Base-by-base conservation (phyloP, 1,140 invertebrate genomes). In the Leptonema lineaticorne region DNA sequence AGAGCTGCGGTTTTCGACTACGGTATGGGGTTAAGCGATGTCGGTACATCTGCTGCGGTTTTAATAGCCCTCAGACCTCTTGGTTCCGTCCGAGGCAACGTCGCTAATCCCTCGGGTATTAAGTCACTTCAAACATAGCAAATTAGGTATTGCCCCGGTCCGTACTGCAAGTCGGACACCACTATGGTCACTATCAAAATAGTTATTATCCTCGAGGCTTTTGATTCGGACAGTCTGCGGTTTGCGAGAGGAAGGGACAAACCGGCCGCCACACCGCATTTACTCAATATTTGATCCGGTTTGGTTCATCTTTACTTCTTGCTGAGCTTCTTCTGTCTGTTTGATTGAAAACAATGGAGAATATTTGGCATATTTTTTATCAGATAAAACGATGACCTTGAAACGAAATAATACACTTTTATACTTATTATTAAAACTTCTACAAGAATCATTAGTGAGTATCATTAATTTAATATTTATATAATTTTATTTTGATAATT, bases 131-230 rank as follows among this genome's bases (percentile, higher is more conserved):
- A 62, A 41, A 62, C 59, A 62, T 45, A 45, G 59, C 24, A 45
- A 62, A 45, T 62, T 33, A 45, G 37, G 59, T 62, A 62, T 62
- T 45, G 33, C 37, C 18, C 56, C n/a, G 18, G 3, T 11, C 56
- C 56, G 18, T 8, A 58, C 56, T 58, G 56, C 56, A 58, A 30
- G 56, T 58, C n/a, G 37, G 11, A 45, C 37, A n/a, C 18, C 22
- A 53, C 28, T 41, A 29, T 18, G 45, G 63, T 53, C 63, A 37
- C 63, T 48, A 48, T 53, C 63, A 48, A 64, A 64, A 64, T 56
- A 64, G 63, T 64, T 64, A 64, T 64, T 64, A 53, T 64, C 63
- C 46, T 59, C 28, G 63, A 27, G 46, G 63, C 63, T 64, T 64
- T 64, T 27, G 63, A 56, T 64, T 64, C 63, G 45, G 30, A 30